Evolutionary conservation across 2,113 vertebrate genomes (phyloP).

Genomic region (Megalops atlanticus): DNA sequence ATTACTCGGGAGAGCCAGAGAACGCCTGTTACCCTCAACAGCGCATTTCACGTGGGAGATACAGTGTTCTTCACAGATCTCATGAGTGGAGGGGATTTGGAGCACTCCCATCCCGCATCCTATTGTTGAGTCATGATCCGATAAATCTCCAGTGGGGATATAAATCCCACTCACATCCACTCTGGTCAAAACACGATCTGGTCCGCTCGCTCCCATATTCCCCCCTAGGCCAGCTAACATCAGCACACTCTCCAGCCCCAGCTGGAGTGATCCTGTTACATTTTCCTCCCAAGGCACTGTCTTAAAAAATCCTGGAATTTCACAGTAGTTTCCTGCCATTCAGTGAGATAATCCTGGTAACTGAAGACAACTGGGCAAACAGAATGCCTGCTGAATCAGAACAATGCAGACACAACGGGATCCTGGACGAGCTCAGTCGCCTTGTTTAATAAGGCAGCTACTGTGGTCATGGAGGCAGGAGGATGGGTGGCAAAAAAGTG

Average conservation of each 20-base stretch:
- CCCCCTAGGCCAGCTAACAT: conserved; percentile 25
- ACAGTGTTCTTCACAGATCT: background rate
- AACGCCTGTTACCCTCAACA: no score
- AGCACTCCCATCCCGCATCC: no score
- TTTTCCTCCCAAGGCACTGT: conserved; percentile 1
- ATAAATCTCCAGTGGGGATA: background rate
- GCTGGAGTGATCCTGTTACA: conserved; percentile 23
- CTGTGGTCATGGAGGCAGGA: background rate
- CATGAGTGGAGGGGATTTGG: no score
- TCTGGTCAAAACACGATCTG: background rate
- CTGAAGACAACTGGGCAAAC: conserved; percentile 59
- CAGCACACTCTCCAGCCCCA: conserved; percentile 12
- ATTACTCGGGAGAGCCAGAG: no score
- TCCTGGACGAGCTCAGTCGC: conserved; percentile 36
- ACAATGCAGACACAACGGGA: conserved; percentile 43
- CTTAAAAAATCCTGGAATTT: conserved; percentile 24
- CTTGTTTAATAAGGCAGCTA: conserved; percentile 21
- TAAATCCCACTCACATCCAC: background rate
- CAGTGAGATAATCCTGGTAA: conserved; percentile 64
- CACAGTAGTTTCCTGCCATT: conserved; percentile 16
- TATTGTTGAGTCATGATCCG: background rate
- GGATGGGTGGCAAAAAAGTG: no score
- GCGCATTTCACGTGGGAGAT: no score
- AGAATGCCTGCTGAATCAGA: no score
- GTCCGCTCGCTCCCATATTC: background rate